Evolutionary conservation across 2,888 invertebrate species (phyloP), one percentile per base, ranked within the genome.

Genomic region (Bembecia ichneumoniformis): DNA sequence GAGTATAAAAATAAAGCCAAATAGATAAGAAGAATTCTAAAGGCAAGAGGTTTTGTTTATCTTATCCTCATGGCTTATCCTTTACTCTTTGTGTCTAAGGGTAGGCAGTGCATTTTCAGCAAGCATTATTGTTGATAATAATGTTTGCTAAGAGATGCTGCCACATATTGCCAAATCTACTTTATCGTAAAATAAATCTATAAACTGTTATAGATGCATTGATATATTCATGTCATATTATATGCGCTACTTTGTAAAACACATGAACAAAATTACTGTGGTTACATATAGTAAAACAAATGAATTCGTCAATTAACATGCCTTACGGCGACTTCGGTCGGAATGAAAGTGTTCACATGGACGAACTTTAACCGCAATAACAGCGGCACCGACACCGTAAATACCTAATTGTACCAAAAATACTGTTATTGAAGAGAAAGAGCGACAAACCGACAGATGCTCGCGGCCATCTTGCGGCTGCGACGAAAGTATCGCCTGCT

Each of bases 391-490:
- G 70, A 71, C 68, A 72, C 63, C 69, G 63, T 65, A 71, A 71
- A 76, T 80, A 40, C 40, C 40, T 40, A 81, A 86, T 80, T 82
- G 73, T 74, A 75, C 71, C 71, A 71, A 74, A 72, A 77, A 66
- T 73, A 77, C 71, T 63, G 77, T 78, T 77, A 78, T 80, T 81
- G 77, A 69, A 67, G 52, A 66, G 71, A 74, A 83, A 80, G 73
- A 81, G 82, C 83, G 84, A 78, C 82, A 82, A 82, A 72, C 71
- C 77, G 83, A 82, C 86, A 87, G 82, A 82, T 86, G 86, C 86
- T 82, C 67, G 76, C 77, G 78, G 84, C 84, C 77, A 82, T 82
- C 73, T 77, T 83, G 80, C 68, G 80, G 79, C 68, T 55, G 65
- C 63, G 64, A 63, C 60, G 61, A 68, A 72, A 73, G 69, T 71